Evolutionary conservation across 2,113 vertebrate species (phyloP).

Genomic region (Rhinoderma darwinii): DNA sequence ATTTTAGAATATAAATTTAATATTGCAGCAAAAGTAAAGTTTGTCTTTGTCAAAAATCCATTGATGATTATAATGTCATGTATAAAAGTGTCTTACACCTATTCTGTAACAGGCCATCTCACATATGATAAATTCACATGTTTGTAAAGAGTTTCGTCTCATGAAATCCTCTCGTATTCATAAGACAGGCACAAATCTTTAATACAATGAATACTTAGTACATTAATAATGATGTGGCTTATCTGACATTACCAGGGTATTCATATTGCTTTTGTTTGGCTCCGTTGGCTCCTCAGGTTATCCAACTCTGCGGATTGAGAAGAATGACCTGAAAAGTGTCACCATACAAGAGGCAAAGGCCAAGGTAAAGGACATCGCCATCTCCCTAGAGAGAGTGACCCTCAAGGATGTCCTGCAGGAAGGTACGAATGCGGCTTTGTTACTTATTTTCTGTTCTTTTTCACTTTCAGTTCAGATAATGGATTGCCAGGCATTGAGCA

Average conservation of each 20-base stretch:
- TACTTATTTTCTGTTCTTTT: background rate
- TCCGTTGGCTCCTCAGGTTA: slow-evolving; percentile 88
- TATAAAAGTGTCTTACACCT: too few species aligned
- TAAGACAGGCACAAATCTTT: too few species aligned
- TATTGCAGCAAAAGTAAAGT: too few species aligned
- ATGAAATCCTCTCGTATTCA: too few species aligned
- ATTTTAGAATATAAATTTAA: too few species aligned
- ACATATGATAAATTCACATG: background rate
- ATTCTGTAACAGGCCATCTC: too few species aligned
- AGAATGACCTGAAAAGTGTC: slow-evolving; percentile 96
- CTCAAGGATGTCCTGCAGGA: slow-evolving; percentile 94
- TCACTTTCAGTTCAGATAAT: background rate
- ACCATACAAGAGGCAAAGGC: slow-evolving; percentile 94
- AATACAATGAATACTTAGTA: too few species aligned
- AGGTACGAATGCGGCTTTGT: slow-evolving; percentile 74
- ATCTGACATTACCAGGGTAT: slow-evolving; percentile 67
- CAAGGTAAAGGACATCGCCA: slow-evolving; percentile 97
- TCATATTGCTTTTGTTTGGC: slow-evolving; percentile 80
- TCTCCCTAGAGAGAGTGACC: slow-evolving; percentile 94
- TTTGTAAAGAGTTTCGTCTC: too few species aligned
- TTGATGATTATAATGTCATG: too few species aligned
- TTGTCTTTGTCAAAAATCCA: too few species aligned
- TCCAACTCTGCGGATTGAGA: slow-evolving; percentile 95
- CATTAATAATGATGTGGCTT: too few species aligned
- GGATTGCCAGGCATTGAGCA: background rate